These are phyloP conservation scores for Diplodus sargus DNA, from an alignment of 2,797 vertebrate species.

Conservation along the genomic window DNA sequence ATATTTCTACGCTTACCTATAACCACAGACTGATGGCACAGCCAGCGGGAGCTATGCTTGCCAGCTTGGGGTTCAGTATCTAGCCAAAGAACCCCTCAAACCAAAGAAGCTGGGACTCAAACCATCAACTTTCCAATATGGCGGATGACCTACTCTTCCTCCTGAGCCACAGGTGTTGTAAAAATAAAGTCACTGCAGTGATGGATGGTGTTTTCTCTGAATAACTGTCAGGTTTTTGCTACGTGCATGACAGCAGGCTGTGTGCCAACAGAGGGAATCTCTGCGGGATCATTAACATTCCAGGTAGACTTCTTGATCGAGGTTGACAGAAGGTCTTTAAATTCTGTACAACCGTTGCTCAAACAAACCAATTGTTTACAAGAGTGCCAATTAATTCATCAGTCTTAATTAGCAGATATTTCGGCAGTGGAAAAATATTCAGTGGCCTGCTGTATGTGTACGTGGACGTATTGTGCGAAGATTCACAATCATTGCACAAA, in stretches of 20 bases:
- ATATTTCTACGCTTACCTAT: too few relatives aligned
- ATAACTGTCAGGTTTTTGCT: constrained; percentile 17
- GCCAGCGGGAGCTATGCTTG: too few relatives aligned
- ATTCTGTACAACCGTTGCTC: constrained; percentile 83
- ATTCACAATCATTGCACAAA: constrained; percentile 17
- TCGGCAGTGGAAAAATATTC: constrained; percentile 63
- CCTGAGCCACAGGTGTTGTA: neutral
- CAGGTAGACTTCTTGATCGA: constrained; percentile 78
- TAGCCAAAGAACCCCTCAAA: too few relatives aligned
- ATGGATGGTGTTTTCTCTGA: constrained; percentile 21
- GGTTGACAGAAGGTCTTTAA: constrained; percentile 88
- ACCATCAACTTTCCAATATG: too few relatives aligned
- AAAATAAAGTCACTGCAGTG: neutral
- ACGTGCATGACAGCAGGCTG: neutral
- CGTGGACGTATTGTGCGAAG: constrained; percentile 36
- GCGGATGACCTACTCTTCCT: too few relatives aligned
- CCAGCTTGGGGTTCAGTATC: too few relatives aligned
- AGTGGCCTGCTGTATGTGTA: constrained; percentile 40
- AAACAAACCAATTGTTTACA: constrained; percentile 87
- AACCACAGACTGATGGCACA: too few relatives aligned
- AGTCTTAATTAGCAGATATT: constrained; percentile 86
- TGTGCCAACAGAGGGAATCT: constrained; percentile 14
- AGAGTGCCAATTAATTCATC: constrained; percentile 86
- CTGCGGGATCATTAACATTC: constrained; percentile 63
- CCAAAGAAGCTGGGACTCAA: too few relatives aligned